phyloP scores from a whole-genome alignment of 2,797 vertebrate species.

The Nannoperca obscura region DNA sequence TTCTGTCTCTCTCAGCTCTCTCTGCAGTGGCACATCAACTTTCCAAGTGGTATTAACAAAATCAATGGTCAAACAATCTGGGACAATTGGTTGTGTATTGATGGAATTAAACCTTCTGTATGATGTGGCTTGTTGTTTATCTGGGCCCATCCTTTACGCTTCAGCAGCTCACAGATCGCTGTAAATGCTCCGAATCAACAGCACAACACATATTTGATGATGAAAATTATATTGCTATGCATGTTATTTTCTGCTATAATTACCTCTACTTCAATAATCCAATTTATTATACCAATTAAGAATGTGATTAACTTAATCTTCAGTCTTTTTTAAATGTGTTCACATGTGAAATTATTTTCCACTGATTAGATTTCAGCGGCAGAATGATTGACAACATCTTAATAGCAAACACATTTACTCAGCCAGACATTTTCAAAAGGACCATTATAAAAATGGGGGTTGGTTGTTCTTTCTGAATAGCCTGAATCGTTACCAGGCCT shows the following conservation, averaged over 20 bases:
- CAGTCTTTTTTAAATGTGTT: constrained; percentile 48
- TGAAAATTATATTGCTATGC: constrained; percentile 21
- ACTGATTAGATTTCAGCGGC: constrained; percentile 68
- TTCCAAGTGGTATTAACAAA: constrained; percentile 88
- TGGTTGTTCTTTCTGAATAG: constrained; percentile 83
- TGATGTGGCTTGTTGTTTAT: constrained; percentile 92
- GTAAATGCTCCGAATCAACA: constrained; percentile 38
- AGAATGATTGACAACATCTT: constrained; percentile 78
- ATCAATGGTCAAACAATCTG: constrained; percentile 94
- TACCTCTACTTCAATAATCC: constrained; percentile 27
- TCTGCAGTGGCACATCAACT: constrained; percentile 81
- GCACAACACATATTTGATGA: constrained; percentile 19
- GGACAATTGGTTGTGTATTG: constrained; percentile 94
- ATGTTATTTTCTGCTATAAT: constrained; percentile 24
- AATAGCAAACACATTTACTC: constrained; percentile 82
- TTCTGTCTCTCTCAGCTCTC: constrained; percentile 36
- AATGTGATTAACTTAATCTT: constrained; percentile 58
- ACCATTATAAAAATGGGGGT: constrained; percentile 82
- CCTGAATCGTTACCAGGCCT: constrained; percentile 80
- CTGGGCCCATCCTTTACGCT: constrained; percentile 76
- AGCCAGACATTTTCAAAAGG: constrained; percentile 81
- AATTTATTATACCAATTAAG: constrained; percentile 39
- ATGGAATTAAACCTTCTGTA: constrained; percentile 94
- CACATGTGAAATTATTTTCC: constrained; percentile 60
- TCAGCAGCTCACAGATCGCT: constrained; percentile 47